Evolutionary conservation across 2,888 invertebrate genomes (phyloP), one percentile per base, ranked within the genome.

Genomic region (Nomada ferruginata): DNA sequence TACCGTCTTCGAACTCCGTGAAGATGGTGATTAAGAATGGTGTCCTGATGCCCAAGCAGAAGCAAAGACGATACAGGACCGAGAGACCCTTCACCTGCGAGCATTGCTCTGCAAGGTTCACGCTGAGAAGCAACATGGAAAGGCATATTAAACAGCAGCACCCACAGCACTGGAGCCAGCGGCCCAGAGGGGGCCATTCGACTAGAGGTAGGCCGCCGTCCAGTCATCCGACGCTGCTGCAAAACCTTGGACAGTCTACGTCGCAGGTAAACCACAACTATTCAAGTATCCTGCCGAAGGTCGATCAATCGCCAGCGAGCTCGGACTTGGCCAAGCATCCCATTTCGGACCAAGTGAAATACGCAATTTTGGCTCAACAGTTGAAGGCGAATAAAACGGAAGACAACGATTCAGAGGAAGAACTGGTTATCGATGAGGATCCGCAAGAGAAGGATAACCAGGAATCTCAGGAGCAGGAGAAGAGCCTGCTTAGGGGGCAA

Each of bases 131-230:
- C 13, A 98, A 98, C 90, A 98, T 98, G 98, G 98, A 98, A 93
- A 95, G 98, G 0, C 98, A 98, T 89, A 97, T 98, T 3, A 98
- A 98, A 92, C 98, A 98, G 89, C 98, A 98, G 89, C 98, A 98
- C 94, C 98, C 98, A 0, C 97, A 97, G 83, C 97, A 96, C 91
- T 98, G 98, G 97, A 97, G 97, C 71, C 97, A 97, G 84, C 94
- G 97, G 57, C 96, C 97, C 88, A 94, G 96, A 42, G 95, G 95
- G 2, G 95, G 95, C 0, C 95, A 96, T 60, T 94, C 94, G 2
- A 94, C 94, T 42, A 93, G 95, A 26, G 95, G 95, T 0, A 90
- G 95, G 72, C 95, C 95, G 79, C 94, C 94, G 0, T 93, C 94
- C 15, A 91, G 87, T 64, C 91, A 93, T 36, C 87, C 92, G 2